A percentile compares a stretch with the other conserved stretches of the same genome.
Conservation (phyloP, 1,140 invertebrate genomes). For the Bradynema listronoti region DNA sequence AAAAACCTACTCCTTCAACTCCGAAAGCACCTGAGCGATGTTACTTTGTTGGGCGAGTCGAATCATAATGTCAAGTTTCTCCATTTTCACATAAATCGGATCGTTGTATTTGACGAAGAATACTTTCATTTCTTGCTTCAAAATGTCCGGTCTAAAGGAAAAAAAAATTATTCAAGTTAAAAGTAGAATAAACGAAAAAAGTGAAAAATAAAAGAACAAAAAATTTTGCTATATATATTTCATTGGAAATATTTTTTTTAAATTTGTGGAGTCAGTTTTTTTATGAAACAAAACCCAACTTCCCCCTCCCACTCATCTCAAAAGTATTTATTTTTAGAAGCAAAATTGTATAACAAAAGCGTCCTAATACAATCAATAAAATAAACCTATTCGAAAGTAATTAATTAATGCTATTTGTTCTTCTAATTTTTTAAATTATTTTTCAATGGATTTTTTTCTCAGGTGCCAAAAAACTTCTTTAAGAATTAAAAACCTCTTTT, state of each 20-base stretch:
- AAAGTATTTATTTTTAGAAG: too few species aligned
- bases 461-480: conserved; percentile 11
- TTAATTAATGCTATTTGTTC: too few species aligned
- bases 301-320: too few species aligned
- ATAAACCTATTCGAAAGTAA: too few species aligned
- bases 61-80: conserved; percentile 99
- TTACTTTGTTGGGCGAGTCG: conserved; percentile 92
- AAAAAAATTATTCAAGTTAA: too few species aligned
- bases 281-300: too few species aligned
- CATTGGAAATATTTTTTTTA: not conserved
- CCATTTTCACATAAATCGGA: conserved; percentile 92
- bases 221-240: not conserved
- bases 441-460: conserved; percentile 10
- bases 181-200: too few species aligned
- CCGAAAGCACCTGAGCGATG: conserved; percentile 94
- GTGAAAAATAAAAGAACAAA: conserved; percentile 7
- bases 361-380: not conserved
- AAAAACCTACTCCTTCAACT: conserved; percentile 80
- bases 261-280: not conserved
- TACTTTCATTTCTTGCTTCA: conserved; percentile 99
- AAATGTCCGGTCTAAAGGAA: conserved; percentile 81
- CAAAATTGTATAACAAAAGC: conserved; percentile 1
- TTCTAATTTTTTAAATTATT: not conserved
- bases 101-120: conserved; percentile 99
- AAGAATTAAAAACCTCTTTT: conserved; percentile 70